These are phyloP conservation scores for Barnardius zonarius DNA, from an alignment of 2,113 vertebrate genomes.

Conservation along the genomic window DNA sequence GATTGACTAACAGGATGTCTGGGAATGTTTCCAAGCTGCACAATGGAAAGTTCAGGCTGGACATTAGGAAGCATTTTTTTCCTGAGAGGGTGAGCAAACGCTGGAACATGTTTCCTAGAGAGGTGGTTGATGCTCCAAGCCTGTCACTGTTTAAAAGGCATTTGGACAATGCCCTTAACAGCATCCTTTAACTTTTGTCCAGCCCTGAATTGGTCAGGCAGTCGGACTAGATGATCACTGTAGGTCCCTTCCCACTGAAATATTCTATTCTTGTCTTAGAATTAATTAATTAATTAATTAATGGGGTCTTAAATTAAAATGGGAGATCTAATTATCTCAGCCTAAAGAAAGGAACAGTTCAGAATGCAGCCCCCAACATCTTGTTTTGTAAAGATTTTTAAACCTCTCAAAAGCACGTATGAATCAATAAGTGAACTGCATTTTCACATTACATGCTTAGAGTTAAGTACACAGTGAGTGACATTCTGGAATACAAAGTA, in stretches of 20 bases:
- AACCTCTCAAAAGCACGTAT: background rate
- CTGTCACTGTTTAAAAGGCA: background rate
- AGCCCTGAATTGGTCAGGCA: background rate
- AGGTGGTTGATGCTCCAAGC: accelerated
- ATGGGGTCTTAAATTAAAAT: background rate
- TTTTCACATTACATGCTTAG: background rate
- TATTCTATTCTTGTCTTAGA: background rate
- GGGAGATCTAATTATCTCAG: background rate
- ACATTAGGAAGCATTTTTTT: accelerated
- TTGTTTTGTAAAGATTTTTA: background rate
- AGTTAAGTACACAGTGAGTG: background rate
- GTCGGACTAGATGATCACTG: background rate
- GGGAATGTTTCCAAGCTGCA: accelerated
- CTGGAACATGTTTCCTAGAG: background rate
- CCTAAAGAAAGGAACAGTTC: background rate
- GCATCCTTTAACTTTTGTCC: background rate
- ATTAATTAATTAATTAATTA: background rate
- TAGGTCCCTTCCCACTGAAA: background rate
- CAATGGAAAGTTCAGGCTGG: accelerated
- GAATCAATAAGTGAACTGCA: background rate
- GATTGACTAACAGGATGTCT: accelerated
- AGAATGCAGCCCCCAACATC: background rate
- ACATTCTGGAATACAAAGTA: background rate
- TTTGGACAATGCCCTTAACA: background rate
- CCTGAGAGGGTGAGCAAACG: background rate